Evolutionary conservation across 2,797 vertebrate species (phyloP).

Genomic region (Sardinella longiceps): DNA sequence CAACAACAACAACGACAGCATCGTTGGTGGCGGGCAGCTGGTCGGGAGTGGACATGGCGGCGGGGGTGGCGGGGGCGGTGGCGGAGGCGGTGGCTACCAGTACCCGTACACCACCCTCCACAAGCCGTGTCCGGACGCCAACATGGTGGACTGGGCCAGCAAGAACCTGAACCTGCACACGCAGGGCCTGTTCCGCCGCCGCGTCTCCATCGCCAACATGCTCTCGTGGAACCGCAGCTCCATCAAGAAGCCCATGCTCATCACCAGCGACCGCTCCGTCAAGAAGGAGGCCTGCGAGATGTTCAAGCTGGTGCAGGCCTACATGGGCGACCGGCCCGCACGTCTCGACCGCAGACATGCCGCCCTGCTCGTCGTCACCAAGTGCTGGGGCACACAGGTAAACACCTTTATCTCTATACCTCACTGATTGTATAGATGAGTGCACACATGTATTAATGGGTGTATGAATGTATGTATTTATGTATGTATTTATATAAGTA

Average conservation of each 20-base stretch:
- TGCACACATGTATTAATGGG: too few relatives aligned
- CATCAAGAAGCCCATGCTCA: slow-evolving; percentile 83
- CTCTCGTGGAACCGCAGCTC: slow-evolving; percentile 79
- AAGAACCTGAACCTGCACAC: slow-evolving; percentile 84
- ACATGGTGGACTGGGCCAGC: slow-evolving; percentile 80
- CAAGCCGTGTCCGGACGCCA: slow-evolving; percentile 74
- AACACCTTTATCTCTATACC: neutral
- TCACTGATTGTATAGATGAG: too few relatives aligned
- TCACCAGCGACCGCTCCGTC: slow-evolving; percentile 74
- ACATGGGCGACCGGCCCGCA: slow-evolving; percentile 80
- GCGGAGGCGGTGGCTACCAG: slow-evolving; percentile 55
- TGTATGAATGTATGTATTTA: too few relatives aligned
- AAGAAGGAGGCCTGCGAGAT: slow-evolving; percentile 82
- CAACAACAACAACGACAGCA: slow-evolving; percentile 21
- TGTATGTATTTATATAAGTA: too few relatives aligned
- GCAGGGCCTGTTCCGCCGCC: slow-evolving; percentile 77
- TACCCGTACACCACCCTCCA: slow-evolving; percentile 73
- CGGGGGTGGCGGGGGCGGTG: neutral
- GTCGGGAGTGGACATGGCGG: slow-evolving; percentile 14
- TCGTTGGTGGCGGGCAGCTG: neutral
- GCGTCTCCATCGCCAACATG: slow-evolving; percentile 81
- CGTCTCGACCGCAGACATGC: slow-evolving; percentile 72
- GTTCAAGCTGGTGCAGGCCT: slow-evolving; percentile 82
- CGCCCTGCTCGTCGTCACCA: slow-evolving; percentile 73
- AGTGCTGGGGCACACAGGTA: slow-evolving; percentile 72